A percentile compares a stretch with the other conserved stretches of the same genome.
phyloP scores from a whole-genome alignment of 2,888 invertebrate genomes.

The Lysandra coridon region DNA sequence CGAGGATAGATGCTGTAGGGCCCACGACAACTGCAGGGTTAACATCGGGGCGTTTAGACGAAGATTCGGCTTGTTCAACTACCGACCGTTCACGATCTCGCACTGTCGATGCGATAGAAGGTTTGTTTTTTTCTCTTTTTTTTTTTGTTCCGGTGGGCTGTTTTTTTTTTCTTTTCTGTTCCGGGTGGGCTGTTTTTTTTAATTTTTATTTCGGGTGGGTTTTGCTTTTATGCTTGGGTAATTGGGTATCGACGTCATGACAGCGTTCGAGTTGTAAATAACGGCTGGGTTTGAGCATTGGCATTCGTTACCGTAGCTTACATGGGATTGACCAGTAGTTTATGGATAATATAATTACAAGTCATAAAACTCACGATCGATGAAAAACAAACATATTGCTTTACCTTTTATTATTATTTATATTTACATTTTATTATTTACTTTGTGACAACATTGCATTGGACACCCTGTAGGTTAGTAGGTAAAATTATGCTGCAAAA shows the following conservation, averaged over 20 bases:
- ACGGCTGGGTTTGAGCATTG: neutral
- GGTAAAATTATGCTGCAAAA: no score
- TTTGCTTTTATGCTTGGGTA: conserved; percentile 32
- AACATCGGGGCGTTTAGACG: conserved; percentile 82
- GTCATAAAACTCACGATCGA: neutral
- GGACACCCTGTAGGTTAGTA: no score
- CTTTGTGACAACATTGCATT: no score
- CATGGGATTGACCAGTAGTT: neutral
- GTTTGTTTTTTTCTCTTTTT: conserved; percentile 72
- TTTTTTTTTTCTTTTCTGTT: conserved; percentile 50
- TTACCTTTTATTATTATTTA: no score
- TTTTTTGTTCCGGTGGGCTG: conserved; percentile 44
- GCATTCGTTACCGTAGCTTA: neutral
- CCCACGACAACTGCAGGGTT: conserved; percentile 86
- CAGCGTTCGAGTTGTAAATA: conserved; percentile 27
- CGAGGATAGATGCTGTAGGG: conserved; percentile 87
- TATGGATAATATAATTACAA: neutral
- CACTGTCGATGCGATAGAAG: conserved; percentile 89
- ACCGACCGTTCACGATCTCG: conserved; percentile 85
- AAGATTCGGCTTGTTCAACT: conserved; percentile 84
- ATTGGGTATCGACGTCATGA: conserved; percentile 30
- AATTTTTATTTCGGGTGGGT: conserved; percentile 27
- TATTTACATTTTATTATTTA: no score
- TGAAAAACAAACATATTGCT: neutral
- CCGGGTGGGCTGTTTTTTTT: neutral